phyloP scores from a whole-genome alignment of 2,888 invertebrate species.

The Dilophus febrilis region DNA sequence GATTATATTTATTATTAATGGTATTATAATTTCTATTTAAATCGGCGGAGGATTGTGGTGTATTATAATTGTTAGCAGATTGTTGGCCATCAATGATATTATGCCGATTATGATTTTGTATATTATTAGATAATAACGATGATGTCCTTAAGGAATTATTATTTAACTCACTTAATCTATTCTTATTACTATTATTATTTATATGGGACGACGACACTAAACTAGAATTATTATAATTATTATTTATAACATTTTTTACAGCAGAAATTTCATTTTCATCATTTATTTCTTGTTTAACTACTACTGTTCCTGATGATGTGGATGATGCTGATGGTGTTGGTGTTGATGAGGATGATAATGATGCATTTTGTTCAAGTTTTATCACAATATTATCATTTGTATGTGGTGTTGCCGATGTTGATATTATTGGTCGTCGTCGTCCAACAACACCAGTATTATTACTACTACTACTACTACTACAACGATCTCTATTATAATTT shows the following conservation, averaged over 20 bases:
- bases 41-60: constrained; percentile 1
- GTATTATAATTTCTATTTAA: constrained; percentile 14
- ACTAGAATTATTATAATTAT: constrained; percentile 2
- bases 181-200: constrained; percentile 4
- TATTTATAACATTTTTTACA: neutral
- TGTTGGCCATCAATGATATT: neutral
- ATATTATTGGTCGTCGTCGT: no score
- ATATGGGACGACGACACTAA: constrained; percentile 5
- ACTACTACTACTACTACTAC: neutral
- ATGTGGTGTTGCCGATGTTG: neutral
- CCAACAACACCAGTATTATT: constrained; percentile 1
- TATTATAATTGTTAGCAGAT: no score
- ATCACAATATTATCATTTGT: constrained; percentile 5
- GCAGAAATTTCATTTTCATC: neutral
- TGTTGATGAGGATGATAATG: neutral
- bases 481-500: neutral
- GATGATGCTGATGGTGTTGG: neutral
- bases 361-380: constrained; percentile 5
- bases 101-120: neutral
- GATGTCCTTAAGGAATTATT: constrained; percentile 13
- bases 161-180: constrained; percentile 2
- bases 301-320: neutral
- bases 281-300: neutral
- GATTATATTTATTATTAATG: constrained; percentile 21
- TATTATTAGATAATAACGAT: no score